Evolutionary conservation across 1,140 invertebrate genomes (phyloP).

Genomic region (Drepana arcuata): DNA sequence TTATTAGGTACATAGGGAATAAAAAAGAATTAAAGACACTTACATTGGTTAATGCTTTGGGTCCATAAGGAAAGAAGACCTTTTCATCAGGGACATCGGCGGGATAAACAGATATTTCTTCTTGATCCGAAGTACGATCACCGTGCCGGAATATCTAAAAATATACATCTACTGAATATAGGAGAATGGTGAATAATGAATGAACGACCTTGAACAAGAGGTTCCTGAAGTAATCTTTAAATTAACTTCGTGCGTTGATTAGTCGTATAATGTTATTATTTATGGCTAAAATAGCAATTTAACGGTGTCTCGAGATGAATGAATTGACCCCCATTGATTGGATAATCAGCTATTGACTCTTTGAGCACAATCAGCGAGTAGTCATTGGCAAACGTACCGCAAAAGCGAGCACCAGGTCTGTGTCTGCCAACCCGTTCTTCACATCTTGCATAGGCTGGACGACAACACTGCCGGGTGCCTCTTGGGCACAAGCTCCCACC

Average conservation of each 20-base stretch:
- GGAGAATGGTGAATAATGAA: no score
- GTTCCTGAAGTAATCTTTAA: no score
- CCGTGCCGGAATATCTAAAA: slow-evolving; percentile 82
- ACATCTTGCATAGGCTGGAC: slow-evolving; percentile 17
- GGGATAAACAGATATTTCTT: slow-evolving; percentile 73
- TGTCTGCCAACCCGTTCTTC: slow-evolving; percentile 26
- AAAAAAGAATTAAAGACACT: slow-evolving; percentile 46
- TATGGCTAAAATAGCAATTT: no score
- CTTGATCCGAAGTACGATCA: slow-evolving; percentile 79
- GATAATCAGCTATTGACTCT: no score
- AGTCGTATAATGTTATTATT: no score
- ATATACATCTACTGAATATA: background rate
- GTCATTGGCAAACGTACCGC: slow-evolving; percentile 54
- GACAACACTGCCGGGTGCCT: no score
- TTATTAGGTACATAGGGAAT: no score
- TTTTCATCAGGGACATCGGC: slow-evolving; percentile 73
- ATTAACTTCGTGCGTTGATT: no score
- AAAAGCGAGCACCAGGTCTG: slow-evolving; percentile 41
- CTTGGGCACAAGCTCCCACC: slow-evolving; percentile 15
- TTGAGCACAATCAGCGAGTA: no score
- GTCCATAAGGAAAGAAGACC: slow-evolving; percentile 77
- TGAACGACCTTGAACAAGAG: no score
- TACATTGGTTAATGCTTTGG: slow-evolving; percentile 83
- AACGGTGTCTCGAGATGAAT: no score
- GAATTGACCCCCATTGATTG: no score